Conservation (phyloP, 2,797 vertebrate genomes). For the Sebastes hopkinsi region DNA sequence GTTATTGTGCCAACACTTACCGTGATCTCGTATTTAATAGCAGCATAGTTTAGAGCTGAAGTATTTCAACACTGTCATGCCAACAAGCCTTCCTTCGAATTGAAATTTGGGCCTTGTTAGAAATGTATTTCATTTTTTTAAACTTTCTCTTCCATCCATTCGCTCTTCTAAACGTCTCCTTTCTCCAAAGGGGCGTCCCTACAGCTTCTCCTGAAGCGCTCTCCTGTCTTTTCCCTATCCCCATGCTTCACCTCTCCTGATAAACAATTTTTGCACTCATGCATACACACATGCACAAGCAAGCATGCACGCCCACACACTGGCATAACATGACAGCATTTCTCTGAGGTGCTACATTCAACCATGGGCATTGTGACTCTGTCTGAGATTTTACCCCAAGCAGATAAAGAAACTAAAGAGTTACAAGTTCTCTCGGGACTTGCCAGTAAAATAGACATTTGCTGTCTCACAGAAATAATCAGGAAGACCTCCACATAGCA, state of each 20-base stretch:
- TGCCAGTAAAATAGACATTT: constrained; percentile 14
- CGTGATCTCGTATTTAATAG: constrained; percentile 14
- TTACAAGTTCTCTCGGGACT: constrained; percentile 4
- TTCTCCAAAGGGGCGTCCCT: background rate
- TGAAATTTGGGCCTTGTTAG: background rate
- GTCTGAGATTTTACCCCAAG: background rate
- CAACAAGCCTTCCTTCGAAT: constrained; percentile 14
- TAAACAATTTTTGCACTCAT: background rate
- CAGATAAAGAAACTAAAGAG: constrained; percentile 3
- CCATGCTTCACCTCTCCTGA: background rate
- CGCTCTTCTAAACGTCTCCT: background rate
- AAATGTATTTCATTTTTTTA: background rate
- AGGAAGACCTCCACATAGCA: background rate
- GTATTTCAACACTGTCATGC: constrained; percentile 14
- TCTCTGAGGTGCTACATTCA: background rate
- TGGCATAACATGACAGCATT: background rate
- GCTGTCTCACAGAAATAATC: constrained; percentile 29
- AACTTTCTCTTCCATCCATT: background rate
- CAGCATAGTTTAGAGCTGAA: background rate
- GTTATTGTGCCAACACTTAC: constrained; percentile 18
- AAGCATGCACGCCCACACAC: background rate
- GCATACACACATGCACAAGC: background rate
- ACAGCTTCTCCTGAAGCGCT: background rate
- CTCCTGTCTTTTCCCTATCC: background rate
- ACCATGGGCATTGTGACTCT: background rate